Evolutionary conservation across 2,888 invertebrate species (phyloP), one percentile per base, ranked within the genome.

Genomic region (Ametastegia equiseti): DNA sequence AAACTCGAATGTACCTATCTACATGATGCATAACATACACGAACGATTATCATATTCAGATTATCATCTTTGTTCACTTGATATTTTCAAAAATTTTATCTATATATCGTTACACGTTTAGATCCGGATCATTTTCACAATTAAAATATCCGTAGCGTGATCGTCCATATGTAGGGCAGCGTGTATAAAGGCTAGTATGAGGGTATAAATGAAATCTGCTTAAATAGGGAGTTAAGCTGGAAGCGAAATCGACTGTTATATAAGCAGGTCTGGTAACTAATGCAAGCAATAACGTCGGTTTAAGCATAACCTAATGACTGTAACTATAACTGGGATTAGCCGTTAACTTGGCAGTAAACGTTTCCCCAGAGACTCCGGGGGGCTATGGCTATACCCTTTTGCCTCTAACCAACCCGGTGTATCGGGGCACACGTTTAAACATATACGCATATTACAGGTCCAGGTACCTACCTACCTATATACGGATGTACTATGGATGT

Each of bases 231-330:
- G 60, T 78, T 60, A 63, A 78, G 45, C 78, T 78, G 63, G 78
- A 63, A 78, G 78, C 78, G 30, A 60, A 78, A 78, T 78, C 78
- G 60, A 78, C 78, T 78, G 78, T 78, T 78, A 78, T 78, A 78
- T 78, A 78, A 78, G 78, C 39, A 39, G 42, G 60, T 13, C 78
- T 80, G 86, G 84, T 85, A 87, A 88, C 86, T 88, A 88, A 89
- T 87, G 88, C 86, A 85, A 84, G 87, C 86, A 88, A 88, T 89
- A 88, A 88, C 85, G 86, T 85, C 84, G 86, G 86, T 88, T 88
- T 88, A 88, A 87, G 85, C 86, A 85, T 84, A 83, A 84, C 86
- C 86, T 88, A 88, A 89, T 88, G 86, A 88, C 86, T 87, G 83
- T 84, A 87, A 87, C 87, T 86, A 84, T 85, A 83, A 81, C 83